phyloP scores from a whole-genome alignment of 2,797 vertebrate species.

The Tangara arthus region DNA sequence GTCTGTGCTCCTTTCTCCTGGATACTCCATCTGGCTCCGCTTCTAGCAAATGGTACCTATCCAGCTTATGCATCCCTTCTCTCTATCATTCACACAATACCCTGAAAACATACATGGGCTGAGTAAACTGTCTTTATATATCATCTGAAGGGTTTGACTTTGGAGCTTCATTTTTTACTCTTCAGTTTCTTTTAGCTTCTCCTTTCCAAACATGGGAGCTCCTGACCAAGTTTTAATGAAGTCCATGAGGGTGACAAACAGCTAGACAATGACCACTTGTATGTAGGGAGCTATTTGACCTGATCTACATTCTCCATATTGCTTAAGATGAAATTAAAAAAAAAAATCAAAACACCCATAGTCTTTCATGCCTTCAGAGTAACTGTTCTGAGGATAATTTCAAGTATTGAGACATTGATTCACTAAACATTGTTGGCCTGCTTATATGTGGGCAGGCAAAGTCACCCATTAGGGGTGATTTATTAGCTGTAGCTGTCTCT shows the following conservation, averaged over 20 bases:
- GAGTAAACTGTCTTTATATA: not conserved
- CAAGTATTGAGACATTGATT: slow-evolving; percentile 15
- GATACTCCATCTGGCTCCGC: not conserved
- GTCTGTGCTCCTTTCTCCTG: not conserved
- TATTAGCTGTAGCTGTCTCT: slow-evolving; percentile 5
- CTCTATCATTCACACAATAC: not conserved
- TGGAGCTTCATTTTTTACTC: not conserved
- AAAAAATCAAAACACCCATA: not conserved
- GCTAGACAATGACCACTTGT: not conserved
- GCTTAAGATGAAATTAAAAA: not conserved
- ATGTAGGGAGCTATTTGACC: not conserved
- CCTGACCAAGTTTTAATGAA: not conserved
- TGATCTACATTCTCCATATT: not conserved
- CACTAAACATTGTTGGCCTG: not conserved
- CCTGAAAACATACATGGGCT: not conserved
- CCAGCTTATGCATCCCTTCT: not conserved
- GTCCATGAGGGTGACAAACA: not conserved
- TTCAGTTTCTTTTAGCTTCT: not conserved
- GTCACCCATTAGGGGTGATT: slow-evolving; percentile 25
- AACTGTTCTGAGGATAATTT: not conserved
- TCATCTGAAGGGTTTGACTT: not conserved
- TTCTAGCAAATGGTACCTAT: not conserved
- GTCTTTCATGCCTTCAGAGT: not conserved
- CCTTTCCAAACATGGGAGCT: not conserved
- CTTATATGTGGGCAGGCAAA: not conserved